Evolutionary conservation across 2,888 invertebrate species (phyloP), one percentile per base, ranked within the genome.

Genomic region (Saturnia pavonia): DNA sequence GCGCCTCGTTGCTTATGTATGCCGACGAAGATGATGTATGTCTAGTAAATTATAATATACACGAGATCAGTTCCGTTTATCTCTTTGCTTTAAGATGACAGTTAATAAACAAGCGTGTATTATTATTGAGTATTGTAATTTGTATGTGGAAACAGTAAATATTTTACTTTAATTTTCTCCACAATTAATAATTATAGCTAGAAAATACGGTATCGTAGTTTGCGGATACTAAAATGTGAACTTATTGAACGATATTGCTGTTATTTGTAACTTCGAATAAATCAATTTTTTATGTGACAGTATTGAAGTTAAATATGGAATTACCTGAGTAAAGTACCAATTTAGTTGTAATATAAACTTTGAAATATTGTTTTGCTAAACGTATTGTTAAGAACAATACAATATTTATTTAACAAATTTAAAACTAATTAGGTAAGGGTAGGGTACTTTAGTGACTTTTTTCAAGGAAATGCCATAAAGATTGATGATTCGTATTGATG

Each of bases 11-110:
- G 76, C 76, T 76, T 72, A 74, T 75, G 75, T 75, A 74, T 69
- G 71, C 78, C 82, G 83, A 85, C 85, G 80, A 82, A 84, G 75
- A 73, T 60, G 27, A 60, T 60, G 25, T 60, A 27, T 60, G 25
- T 6, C 14, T 27, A 60, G 25, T 67, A 51, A 67, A 70, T 67
- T 22, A 70, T 57, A 60, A 60, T 60, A 27, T 11, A 14, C 27
- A 60, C 12, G 27, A 60, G 57, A 27, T 60, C 27, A 27, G 25
- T 60, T 60, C 19, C 27, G 11, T 25, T 60, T 60, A 60, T 60
- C 54, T 14, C 11, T 25, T 25, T 14, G 27, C 14, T 54, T 22
- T 11, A n/a, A 54, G 54, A 22, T 54, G 54, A 54, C 22, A 54
- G 54, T 54, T 54, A 54, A 54, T 60, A 60, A 60, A 25, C 14